These are phyloP conservation scores for Xenops minutus DNA, from an alignment of 2,797 vertebrate genomes.

Conservation along the genomic window DNA sequence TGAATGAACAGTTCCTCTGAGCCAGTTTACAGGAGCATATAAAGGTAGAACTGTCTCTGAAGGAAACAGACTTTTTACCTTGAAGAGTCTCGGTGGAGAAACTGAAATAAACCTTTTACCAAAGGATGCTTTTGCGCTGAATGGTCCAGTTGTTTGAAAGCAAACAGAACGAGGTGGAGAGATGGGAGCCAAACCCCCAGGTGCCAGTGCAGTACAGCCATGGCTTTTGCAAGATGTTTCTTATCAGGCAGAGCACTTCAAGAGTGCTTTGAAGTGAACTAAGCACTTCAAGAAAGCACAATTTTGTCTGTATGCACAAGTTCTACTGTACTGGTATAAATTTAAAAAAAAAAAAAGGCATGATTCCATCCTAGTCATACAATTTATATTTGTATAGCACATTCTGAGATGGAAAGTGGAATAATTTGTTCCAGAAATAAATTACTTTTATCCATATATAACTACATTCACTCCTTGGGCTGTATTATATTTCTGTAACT, in stretches of 20 bases:
- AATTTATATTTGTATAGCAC: neutral
- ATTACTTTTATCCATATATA: neutral
- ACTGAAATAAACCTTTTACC: slow-evolving; percentile 30
- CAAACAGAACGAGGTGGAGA: neutral
- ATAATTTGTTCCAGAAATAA: neutral
- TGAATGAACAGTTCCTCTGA: neutral
- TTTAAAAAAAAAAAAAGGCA: neutral
- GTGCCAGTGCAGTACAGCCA: neutral
- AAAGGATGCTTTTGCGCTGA: slow-evolving; percentile 16
- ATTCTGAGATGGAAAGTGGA: neutral
- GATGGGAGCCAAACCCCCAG: neutral
- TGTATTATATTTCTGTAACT: neutral
- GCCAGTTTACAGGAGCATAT: neutral
- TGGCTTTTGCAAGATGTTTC: neutral
- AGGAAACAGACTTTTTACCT: neutral
- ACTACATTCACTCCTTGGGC: neutral
- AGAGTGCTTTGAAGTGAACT: neutral
- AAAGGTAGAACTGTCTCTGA: slow-evolving; percentile 39
- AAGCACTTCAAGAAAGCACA: neutral
- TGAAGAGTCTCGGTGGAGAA: slow-evolving; percentile 5
- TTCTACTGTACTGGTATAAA: neutral
- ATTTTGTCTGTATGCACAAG: neutral
- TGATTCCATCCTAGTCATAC: neutral
- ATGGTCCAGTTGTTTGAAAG: slow-evolving; percentile 30
- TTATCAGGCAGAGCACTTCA: neutral